These are phyloP conservation scores for Limnephilus auricula DNA, from an alignment of 2,888 invertebrate species.

Conservation along the genomic window DNA sequence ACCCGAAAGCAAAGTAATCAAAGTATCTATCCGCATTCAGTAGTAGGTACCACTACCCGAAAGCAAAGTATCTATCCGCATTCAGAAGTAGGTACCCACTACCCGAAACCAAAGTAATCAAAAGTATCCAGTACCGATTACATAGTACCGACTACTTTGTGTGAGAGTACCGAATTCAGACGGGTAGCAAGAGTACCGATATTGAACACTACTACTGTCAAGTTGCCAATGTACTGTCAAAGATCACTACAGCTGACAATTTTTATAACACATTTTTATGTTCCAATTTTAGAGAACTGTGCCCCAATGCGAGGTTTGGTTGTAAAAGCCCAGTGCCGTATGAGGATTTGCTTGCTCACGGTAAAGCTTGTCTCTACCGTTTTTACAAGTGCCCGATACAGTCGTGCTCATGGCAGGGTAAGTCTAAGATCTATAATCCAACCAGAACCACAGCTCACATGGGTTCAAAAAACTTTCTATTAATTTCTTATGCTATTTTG, in stretches of 20 bases:
- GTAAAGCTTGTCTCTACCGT: conserved; percentile 5
- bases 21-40: too few relatives aligned
- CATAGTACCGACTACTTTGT: too few relatives aligned
- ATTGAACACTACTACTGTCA: too few relatives aligned
- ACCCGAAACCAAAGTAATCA: too few relatives aligned
- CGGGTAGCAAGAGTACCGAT: too few relatives aligned
- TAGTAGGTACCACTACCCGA: too few relatives aligned
- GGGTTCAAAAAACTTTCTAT: not conserved
- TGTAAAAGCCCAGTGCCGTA: not conserved
- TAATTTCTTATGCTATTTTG: not conserved
- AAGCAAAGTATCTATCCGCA: too few relatives aligned
- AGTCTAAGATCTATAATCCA: not conserved
- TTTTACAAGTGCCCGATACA: not conserved
- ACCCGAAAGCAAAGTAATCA: too few relatives aligned
- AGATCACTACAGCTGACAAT: not conserved
- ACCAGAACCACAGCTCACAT: not conserved
- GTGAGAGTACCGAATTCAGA: too few relatives aligned
- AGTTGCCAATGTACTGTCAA: not conserved
- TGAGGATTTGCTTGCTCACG: not conserved
- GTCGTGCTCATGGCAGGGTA: conserved; percentile 18
- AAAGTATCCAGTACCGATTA: too few relatives aligned
- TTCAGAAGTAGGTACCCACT: too few relatives aligned
- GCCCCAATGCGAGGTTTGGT: not conserved
- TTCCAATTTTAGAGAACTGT: not conserved
- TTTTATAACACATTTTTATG: not conserved